phyloP scores from a whole-genome alignment of 2,113 vertebrate species.

The Pterocles orientalis region DNA sequence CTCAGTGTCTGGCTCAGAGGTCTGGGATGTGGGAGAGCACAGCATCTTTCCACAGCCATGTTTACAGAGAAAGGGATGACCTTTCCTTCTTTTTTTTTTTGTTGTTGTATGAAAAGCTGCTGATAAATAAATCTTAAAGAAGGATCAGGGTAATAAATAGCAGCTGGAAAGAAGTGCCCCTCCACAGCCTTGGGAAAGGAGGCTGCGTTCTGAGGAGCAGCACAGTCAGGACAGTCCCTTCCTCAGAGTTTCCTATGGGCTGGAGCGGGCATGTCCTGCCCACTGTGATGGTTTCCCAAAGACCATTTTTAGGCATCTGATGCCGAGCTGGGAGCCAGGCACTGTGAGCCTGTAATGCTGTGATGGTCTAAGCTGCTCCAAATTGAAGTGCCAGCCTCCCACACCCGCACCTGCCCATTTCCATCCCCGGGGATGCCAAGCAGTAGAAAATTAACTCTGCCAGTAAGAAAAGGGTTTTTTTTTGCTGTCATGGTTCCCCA shows the following conservation, averaged over 20 bases:
- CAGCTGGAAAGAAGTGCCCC: neutral
- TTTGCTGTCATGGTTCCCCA: neutral
- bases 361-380: neutral
- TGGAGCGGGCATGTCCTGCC: neutral
- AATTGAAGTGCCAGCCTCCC: neutral
- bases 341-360: rapidly evolving
- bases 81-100: neutral
- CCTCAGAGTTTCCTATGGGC: neutral
- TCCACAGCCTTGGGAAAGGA: neutral
- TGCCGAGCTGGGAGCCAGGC: neutral
- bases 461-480: neutral
- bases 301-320: neutral
- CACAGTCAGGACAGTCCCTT: neutral
- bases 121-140: neutral
- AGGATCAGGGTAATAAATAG: neutral
- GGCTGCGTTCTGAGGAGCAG: neutral
- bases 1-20: neutral
- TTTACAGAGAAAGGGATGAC: neutral
- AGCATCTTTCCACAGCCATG: neutral
- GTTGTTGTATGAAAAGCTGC: neutral
- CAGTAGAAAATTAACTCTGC: neutral
- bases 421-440: neutral
- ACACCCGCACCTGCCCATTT: neutral
- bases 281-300: neutral
- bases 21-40: neutral